Evolutionary conservation across 2,797 vertebrate species (phyloP), one percentile per base, ranked within the genome.

Genomic region (Gobionotothen gibberifrons): DNA sequence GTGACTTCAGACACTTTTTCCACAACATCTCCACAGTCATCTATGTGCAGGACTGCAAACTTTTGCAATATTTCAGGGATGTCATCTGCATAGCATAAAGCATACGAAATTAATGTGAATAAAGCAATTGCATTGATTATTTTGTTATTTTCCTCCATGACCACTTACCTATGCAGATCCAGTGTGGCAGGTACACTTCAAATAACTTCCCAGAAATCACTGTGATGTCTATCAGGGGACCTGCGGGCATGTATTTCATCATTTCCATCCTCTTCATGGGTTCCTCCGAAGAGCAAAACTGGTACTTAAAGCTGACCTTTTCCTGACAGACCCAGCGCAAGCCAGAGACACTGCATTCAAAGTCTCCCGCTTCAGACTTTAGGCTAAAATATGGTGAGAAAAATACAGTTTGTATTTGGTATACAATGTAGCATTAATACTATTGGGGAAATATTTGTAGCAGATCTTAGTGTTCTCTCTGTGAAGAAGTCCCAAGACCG

Each of bases 321-420:
- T 55, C 56, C 53, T 73, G 21, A 40, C 64, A 63, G 44, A 62
- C 15, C 78, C 72, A 84, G 29, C 68, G 68, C 29, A 84, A 49
- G 16, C 60, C 75, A 54, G 78, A 78, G 15, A 76, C 72, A 3
- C 59, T 46, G 72, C 82, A 84, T 53, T 79, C 69, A 79, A 81
- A 85, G 36, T 4, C 17, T n/a, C 79, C 79, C 17, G 69, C 69
- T 48, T 51, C 76, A 63, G 69, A 76, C 69, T 56, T 60, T 0
- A 73, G 55, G 43, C 65, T 74, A 39, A 54, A 26, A 60, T 60
- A 26, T 29, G 11, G 4, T 17, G 22, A 46, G 3, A 32, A 21
- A 39, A 44, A 4, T 11, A n/a, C 15, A 5, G 32, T 36, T 32
- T 66, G 51, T 2, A 22, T 19, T 46, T n/a, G n/a, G n/a, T n/a